Conservation (phyloP, 2,113 vertebrate genomes). For the Eretmodus cyanostictus region DNA sequence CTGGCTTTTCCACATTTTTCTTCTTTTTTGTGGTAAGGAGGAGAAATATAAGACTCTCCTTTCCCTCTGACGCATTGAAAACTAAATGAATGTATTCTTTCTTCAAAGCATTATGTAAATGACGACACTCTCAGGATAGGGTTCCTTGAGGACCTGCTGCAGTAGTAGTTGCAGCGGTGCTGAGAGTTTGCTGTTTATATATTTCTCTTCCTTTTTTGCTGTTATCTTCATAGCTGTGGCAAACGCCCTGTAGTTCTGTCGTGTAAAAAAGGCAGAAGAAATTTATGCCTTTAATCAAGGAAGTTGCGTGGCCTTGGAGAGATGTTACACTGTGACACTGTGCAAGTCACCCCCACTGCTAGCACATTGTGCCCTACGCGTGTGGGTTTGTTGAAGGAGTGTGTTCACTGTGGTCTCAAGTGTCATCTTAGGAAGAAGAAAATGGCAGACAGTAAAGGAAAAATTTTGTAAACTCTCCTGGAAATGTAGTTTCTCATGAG, state of each 20-base stretch:
- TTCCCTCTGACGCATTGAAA: conserved; percentile 40
- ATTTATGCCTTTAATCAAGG: conserved; percentile 66
- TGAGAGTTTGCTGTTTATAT: conserved; percentile 17
- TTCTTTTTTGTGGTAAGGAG: neutral
- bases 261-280: neutral
- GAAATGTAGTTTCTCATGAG: neutral
- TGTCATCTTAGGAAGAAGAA: neutral
- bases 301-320: conserved; percentile 45
- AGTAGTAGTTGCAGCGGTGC: neutral
- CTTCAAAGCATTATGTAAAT: conserved; percentile 67
- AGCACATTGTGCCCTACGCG: neutral
- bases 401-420: conserved; percentile 8
- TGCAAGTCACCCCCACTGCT: conserved; percentile 11
- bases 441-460: neutral
- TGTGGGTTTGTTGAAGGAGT: neutral
- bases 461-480: neutral
- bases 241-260: conserved; percentile 10
- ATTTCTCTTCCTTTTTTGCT: neutral
- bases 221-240: conserved; percentile 1
- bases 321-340: conserved; percentile 7
- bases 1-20: neutral
- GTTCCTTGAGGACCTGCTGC: conserved; percentile 43
- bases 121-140: conserved; percentile 34
- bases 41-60: neutral
- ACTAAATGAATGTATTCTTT: conserved; percentile 38